Evolutionary conservation across 2,113 vertebrate species (phyloP).

Genomic region (Bubo bubo): DNA sequence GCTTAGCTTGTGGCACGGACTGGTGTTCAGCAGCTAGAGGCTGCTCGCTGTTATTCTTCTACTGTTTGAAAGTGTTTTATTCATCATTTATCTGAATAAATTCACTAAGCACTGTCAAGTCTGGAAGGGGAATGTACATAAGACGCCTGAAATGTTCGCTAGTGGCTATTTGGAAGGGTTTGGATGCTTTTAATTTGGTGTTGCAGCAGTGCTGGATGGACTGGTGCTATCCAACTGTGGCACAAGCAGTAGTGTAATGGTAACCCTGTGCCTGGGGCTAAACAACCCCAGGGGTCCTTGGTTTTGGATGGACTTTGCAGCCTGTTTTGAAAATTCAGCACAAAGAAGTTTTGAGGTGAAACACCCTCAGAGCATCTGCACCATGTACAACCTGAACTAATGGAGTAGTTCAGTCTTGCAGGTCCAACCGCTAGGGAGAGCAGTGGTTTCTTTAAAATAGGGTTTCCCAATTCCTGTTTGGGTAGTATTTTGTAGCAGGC

Average conservation of each 20-base stretch:
- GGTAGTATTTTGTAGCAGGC: fast-evolving
- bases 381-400: fast-evolving
- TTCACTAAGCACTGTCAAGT: no score
- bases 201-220: not conserved
- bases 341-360: not conserved
- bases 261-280: fast-evolving
- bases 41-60: fast-evolving
- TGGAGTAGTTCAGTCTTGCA: not conserved
- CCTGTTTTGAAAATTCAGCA: not conserved
- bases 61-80: fast-evolving
- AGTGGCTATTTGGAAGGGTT: fast-evolving
- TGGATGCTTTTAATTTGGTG: not conserved
- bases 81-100: not conserved
- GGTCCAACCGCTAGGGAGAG: no score
- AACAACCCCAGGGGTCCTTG: fast-evolving
- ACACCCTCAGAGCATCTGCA: not conserved
- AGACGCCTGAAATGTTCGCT: not conserved
- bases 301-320: not conserved
- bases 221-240: not conserved
- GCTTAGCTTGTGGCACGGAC: fast-evolving
- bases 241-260: not conserved
- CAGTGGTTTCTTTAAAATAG: no score
- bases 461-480: not conserved
- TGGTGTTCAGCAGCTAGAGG: not conserved
- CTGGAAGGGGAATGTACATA: fast-evolving